These are phyloP conservation scores for Pentamera pediparva DNA, from an alignment of 53 echinoderm and acorn worm species.

Conservation along the genomic window DNA sequence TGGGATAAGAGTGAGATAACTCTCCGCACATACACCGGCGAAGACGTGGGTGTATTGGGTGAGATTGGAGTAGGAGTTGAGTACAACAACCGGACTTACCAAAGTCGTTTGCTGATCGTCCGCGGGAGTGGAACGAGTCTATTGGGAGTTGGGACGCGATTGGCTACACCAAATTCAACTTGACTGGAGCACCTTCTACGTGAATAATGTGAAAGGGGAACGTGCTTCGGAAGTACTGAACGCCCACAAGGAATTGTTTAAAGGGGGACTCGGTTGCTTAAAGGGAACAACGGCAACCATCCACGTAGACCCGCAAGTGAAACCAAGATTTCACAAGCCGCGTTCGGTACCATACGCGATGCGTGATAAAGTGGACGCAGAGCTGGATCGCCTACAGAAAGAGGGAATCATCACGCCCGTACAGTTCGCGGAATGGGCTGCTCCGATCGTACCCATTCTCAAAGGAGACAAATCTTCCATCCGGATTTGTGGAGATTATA, in stretches of 20 bases:
- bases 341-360: conserved; percentile 35
- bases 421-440: conserved; percentile 36
- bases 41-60: neutral
- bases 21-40: conserved; percentile 29
- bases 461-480: conserved; percentile 33
- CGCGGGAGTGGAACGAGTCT: neutral
- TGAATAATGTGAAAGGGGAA: neutral
- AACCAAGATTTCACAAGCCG: conserved; percentile 36
- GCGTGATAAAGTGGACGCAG: conserved; percentile 14
- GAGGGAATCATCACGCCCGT: conserved; percentile 32
- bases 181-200: neutral
- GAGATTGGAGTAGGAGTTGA: neutral
- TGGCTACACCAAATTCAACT: neutral
- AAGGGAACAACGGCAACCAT: conserved; percentile 24
- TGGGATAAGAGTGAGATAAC: neutral
- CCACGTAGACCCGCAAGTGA: conserved; percentile 16
- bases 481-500: conserved; percentile 52
- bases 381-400: conserved; percentile 21
- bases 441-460: conserved; percentile 36
- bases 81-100: neutral
- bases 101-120: neutral
- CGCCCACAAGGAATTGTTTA: conserved; percentile 9
- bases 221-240: neutral
- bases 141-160: conserved; percentile 1
- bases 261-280: conserved; percentile 17